These are phyloP conservation scores for Glyptemys insculpta DNA, from an alignment of 2,797 vertebrate species.

Conservation along the genomic window DNA sequence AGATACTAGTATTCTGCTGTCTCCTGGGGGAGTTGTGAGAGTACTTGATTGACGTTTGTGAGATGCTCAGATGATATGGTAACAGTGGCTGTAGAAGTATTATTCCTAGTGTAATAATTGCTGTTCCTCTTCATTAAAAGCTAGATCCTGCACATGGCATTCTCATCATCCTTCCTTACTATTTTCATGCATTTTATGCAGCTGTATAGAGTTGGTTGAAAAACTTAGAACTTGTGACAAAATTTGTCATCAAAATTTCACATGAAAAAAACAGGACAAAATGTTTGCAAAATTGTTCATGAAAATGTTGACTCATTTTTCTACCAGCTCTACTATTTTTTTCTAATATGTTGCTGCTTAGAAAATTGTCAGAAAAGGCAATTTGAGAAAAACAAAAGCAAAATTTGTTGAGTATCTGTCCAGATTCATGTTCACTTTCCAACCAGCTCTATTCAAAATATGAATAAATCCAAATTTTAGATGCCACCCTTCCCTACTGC, in stretches of 20 bases:
- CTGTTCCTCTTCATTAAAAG: background rate
- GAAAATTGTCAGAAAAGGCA: background rate
- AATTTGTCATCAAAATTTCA: background rate
- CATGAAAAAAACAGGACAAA: background rate
- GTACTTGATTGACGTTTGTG: background rate
- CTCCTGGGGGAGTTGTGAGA: background rate
- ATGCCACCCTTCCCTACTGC: background rate
- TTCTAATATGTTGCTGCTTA: background rate
- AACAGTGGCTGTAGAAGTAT: background rate
- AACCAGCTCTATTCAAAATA: accelerated
- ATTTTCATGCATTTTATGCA: background rate
- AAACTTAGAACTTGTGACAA: background rate
- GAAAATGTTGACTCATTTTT: background rate
- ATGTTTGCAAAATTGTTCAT: background rate
- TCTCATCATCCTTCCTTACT: background rate
- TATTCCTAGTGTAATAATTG: background rate
- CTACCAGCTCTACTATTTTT: background rate
- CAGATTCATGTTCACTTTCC: background rate
- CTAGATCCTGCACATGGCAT: background rate
- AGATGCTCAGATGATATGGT: background rate
- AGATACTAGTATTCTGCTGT: background rate
- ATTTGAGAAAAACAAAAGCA: background rate
- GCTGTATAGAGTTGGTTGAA: background rate
- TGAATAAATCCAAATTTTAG: background rate
- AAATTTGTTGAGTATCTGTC: background rate